These are phyloP conservation scores for Upupa epops DNA, from an alignment of 2,113 vertebrate genomes.

Conservation along the genomic window DNA sequence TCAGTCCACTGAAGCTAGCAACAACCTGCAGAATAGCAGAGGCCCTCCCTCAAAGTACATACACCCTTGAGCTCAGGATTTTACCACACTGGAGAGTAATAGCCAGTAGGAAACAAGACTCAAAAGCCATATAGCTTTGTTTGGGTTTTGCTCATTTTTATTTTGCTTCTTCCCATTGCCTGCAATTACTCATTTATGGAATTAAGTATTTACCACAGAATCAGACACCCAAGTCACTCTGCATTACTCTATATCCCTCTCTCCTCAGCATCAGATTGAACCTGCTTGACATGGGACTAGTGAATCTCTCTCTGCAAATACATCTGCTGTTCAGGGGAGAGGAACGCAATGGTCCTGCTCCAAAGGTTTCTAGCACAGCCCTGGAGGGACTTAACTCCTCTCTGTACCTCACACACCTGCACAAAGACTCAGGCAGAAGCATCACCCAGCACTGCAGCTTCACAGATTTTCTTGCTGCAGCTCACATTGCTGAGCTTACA, in stretches of 20 bases:
- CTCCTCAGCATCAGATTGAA: background rate
- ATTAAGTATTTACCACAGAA: background rate
- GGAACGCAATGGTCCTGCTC: background rate
- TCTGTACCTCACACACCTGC: background rate
- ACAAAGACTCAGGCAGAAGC: background rate
- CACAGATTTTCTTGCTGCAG: background rate
- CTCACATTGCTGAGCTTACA: accelerated
- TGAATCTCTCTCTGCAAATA: background rate
- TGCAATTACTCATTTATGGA: background rate
- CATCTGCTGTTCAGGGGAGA: background rate
- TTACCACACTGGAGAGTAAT: background rate
- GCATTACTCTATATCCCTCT: background rate
- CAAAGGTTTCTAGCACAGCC: background rate
- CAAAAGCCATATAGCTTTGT: background rate
- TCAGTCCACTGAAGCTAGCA: background rate
- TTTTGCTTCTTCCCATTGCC: background rate
- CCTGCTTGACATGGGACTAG: background rate
- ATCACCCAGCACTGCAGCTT: background rate
- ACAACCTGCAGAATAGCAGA: background rate
- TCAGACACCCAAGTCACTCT: background rate
- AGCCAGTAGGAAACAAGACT: background rate
- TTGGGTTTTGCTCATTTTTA: background rate
- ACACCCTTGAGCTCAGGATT: background rate
- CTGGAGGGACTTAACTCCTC: background rate
- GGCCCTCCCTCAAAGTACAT: background rate